Conservation (phyloP, 1,140 invertebrate species). For the Eurosta solidaginis region DNA sequence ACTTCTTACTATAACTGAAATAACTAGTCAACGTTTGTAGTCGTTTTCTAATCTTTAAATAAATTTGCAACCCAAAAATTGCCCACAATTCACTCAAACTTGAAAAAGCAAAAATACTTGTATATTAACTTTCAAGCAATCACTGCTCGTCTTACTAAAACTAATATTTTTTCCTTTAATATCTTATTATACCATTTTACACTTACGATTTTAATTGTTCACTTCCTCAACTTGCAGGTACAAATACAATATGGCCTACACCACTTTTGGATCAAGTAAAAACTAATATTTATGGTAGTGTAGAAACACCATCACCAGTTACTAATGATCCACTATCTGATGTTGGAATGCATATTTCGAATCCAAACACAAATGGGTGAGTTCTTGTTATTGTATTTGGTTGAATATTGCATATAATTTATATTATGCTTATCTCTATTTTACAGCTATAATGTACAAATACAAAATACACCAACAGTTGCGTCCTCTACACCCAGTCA, state of each 20-base stretch:
- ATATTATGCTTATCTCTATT: neutral
- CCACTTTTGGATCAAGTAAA: constrained; percentile 56
- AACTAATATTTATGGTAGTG: constrained; percentile 55
- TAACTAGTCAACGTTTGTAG: neutral
- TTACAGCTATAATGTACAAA: constrained; percentile 56
- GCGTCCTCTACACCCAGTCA: constrained; percentile 54
- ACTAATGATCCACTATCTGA: constrained; percentile 55
- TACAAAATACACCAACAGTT: constrained; percentile 54
- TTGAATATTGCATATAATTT: neutral
- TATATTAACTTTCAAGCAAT: constrained; percentile 16
- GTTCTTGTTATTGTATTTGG: neutral
- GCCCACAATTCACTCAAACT: neutral
- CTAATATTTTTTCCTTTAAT: neutral
- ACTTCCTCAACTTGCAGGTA: constrained; percentile 39
- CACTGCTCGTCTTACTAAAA: neutral
- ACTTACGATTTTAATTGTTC: neutral
- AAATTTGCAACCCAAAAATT: too few species aligned
- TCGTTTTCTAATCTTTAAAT: too few species aligned
- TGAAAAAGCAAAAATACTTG: neutral
- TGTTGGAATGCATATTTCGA: constrained; percentile 51
- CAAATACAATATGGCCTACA: constrained; percentile 56
- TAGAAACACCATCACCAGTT: constrained; percentile 56
- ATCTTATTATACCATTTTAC: neutral
- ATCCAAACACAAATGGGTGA: constrained; percentile 59
- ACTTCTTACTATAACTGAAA: neutral